Conservation (phyloP, 1,140 invertebrate species). For the Limonius californicus region DNA sequence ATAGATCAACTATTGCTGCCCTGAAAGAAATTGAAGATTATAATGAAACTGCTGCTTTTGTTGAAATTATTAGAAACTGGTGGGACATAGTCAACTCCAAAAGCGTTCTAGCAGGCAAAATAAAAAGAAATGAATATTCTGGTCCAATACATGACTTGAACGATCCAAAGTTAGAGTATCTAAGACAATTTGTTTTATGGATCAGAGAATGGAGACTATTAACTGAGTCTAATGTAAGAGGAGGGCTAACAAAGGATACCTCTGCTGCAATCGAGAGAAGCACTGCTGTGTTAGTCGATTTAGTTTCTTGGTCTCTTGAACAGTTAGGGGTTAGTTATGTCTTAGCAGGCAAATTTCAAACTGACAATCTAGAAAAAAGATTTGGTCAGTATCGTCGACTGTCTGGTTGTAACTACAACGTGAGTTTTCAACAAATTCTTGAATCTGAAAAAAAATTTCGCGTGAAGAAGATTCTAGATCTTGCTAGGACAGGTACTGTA, state of each 20-base stretch:
- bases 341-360: slow-evolving; percentile 23
- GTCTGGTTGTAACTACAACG: slow-evolving; percentile 21
- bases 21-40: not conserved
- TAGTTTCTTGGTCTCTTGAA: not conserved
- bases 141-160: not conserved
- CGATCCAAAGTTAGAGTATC: slow-evolving; percentile 6
- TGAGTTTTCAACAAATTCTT: slow-evolving; percentile 17
- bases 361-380: slow-evolving; percentile 19
- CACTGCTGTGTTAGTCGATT: not conserved
- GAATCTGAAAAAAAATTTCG: slow-evolving; percentile 26
- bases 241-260: not conserved
- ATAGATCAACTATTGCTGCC: slow-evolving; percentile 15
- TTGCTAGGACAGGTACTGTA: no score
- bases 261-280: not conserved
- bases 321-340: slow-evolving; percentile 12
- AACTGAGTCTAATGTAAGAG: not conserved
- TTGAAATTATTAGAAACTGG: slow-evolving; percentile 16
- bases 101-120: slow-evolving; percentile 1
- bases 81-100: slow-evolving; percentile 18
- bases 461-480: no score
- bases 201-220: not conserved
- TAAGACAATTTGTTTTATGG: not conserved
- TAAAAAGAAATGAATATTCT: not conserved
- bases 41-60: slow-evolving; percentile 15
- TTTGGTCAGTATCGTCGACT: slow-evolving; percentile 22